Base-by-base conservation (phyloP, 2,797 vertebrate genomes). In the Tokudaia muenninki region DNA sequence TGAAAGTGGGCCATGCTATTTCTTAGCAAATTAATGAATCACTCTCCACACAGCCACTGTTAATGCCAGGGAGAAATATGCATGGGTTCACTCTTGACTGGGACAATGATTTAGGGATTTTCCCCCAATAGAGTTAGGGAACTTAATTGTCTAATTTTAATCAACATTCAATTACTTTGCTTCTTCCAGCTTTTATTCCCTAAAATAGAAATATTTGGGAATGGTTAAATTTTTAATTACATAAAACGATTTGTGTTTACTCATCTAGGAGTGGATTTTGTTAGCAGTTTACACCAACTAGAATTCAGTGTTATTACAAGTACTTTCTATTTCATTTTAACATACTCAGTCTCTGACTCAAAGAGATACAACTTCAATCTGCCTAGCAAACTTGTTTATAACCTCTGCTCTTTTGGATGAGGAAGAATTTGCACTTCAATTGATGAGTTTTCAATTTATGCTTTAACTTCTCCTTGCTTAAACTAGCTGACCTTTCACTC, bases 141-240 rank as follows among this genome's bases (percentile, higher is more conserved):
- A 67, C 88, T 55, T 93, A 22, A 70, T 91, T 72, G 31, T 92
- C 79, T 88, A 5, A 87, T 74, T 87, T 83, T 88, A 91, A 80
- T 89, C 9, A 74, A 41, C 12, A 79, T 22, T 89, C 55, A 72
- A 83, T 75, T 87, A 37, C 44, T 94, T 79, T 63, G 31, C 17
- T 37, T 92, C 87, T 55, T 72, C 24, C 21, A 16, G 24, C 59
- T 59, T 81, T 52, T 2, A 57, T 57, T 37, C 52, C 34, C 34
- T 14, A 8, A 80, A 37, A 37, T 81, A 37, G 79, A 55, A 81
- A 81, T 59, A 5, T 82, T 65, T 31, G 61, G 34, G 22, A 37
- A 37, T 82, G 21, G 3, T 82, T 82, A 37, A 37, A 12, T 59
- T 37, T 59, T 59, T 37, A 82, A 59, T 41, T 82, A 8, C 21